Evolutionary conservation across 2,888 invertebrate genomes (phyloP).

Genomic region (Entomobrya proxima): DNA sequence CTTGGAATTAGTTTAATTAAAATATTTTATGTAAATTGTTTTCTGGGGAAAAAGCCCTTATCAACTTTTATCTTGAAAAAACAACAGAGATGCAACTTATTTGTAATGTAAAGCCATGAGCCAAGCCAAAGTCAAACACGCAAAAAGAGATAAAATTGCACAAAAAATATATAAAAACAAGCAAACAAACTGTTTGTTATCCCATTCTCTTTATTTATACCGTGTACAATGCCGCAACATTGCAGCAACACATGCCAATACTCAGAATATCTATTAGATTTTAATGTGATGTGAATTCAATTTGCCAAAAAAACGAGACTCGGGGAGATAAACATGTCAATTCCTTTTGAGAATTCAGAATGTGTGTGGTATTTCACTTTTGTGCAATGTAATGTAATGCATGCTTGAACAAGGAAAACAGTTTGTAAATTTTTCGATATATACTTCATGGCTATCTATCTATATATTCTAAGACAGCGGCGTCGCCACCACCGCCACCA

Average conservation of each 20-base stretch:
- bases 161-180: not conserved
- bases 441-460: too few relatives aligned
- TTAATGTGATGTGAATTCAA: conserved; percentile 49
- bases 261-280: conserved; percentile 9
- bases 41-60: not conserved
- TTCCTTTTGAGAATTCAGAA: too few relatives aligned
- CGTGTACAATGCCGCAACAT: too few relatives aligned
- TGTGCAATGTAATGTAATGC: conserved; percentile 2
- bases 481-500: too few relatives aligned
- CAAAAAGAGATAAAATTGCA: not conserved
- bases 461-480: too few relatives aligned
- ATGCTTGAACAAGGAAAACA: conserved; percentile 45
- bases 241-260: not conserved
- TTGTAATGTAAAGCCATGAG: too few relatives aligned
- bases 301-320: conserved; percentile 47
- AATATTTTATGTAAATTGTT: conserved; percentile 34
- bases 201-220: too few relatives aligned
- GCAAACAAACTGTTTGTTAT: not conserved
- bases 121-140: too few relatives aligned
- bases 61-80: not conserved
- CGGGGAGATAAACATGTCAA: conserved; percentile 25
- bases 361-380: conserved; percentile 20
- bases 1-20: conserved; percentile 26
- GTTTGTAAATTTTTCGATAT: not conserved
- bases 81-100: not conserved